phyloP scores from a whole-genome alignment of 2,888 invertebrate genomes.

The Heliconius cydno region DNA sequence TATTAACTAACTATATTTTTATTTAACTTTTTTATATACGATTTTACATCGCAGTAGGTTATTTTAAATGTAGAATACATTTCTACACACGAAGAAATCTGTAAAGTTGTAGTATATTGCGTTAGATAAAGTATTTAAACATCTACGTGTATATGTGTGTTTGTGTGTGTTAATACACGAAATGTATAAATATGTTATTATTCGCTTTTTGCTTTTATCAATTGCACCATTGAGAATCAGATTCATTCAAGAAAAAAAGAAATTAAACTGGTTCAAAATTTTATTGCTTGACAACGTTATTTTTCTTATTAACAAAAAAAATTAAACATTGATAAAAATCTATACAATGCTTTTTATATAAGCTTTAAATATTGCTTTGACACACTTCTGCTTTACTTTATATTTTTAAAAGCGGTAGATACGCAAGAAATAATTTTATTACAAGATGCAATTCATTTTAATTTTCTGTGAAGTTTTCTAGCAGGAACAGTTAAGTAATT shows the following conservation, averaged over 20 bases:
- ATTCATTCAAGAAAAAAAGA: not conserved
- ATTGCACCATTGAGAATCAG: not conserved
- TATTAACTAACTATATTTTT: too few relatives aligned
- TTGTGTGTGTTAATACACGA: not conserved
- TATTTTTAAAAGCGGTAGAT: not conserved
- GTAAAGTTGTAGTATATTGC: not conserved
- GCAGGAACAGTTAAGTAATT: conserved; percentile 20
- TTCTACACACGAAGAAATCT: not conserved
- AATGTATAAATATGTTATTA: not conserved
- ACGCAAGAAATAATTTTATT: not conserved
- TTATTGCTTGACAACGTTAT: not conserved
- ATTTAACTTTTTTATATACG: too few relatives aligned
- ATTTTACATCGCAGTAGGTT: too few relatives aligned
- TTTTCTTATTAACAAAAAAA: not conserved
- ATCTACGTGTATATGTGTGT: not conserved
- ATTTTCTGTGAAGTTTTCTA: not conserved
- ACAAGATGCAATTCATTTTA: not conserved
- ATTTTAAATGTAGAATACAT: not conserved
- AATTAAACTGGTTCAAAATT: not conserved
- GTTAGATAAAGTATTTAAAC: not conserved
- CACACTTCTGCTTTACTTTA: not conserved
- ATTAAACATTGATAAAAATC: not conserved
- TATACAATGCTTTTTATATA: not conserved
- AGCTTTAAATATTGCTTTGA: not conserved
- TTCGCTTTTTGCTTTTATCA: not conserved